These are phyloP conservation scores for Parelbella ahira DNA, from an alignment of 2,888 invertebrate species.

Conservation along the genomic window DNA sequence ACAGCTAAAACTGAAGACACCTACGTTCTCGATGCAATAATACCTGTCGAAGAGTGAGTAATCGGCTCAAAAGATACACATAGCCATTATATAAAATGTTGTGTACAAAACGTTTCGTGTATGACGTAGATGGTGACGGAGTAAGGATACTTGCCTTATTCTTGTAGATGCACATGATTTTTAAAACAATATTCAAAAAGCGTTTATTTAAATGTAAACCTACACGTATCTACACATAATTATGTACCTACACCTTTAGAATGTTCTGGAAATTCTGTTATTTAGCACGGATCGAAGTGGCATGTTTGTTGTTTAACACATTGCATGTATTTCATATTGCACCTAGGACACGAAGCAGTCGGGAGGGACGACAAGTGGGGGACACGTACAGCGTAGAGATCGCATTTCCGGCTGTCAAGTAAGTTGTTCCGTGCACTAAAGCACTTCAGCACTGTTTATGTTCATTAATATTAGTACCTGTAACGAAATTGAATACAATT, in stretches of 20 bases:
- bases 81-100: neutral
- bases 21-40: conserved; percentile 89
- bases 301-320: conserved; percentile 68
- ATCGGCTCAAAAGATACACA: neutral
- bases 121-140: conserved; percentile 12
- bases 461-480: conserved; percentile 6
- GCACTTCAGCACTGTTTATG: conserved; percentile 42
- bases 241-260: neutral
- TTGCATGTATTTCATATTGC: conserved; percentile 76
- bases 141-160: no score
- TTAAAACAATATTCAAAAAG: no score
- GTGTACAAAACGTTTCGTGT: neutral
- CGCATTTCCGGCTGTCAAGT: conserved; percentile 95
- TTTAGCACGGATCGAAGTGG: conserved; percentile 33
- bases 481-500: no score
- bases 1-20: conserved; percentile 86
- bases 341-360: conserved; percentile 84
- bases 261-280: no score
- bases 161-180: no score
- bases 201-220: no score
- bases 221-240: no score
- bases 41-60: conserved; percentile 93
- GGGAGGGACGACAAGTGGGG: conserved; percentile 92
- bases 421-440: conserved; percentile 72
- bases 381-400: conserved; percentile 96